Evolutionary conservation across 2,797 vertebrate genomes (phyloP).

Genomic region (Lindbergichthys nudifrons): DNA sequence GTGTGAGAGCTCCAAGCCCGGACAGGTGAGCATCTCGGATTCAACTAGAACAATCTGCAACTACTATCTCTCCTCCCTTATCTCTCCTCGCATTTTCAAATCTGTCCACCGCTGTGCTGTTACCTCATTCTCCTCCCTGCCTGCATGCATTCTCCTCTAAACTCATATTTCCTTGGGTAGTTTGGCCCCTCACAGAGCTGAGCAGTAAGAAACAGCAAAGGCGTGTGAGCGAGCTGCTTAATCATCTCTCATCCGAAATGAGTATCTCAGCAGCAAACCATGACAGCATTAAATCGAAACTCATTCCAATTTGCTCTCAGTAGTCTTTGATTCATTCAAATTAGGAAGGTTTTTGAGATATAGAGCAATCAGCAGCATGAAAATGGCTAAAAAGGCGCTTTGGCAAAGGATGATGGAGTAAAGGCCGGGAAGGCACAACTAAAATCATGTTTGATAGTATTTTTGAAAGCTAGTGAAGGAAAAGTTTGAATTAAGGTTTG

Average conservation of each 20-base stretch:
- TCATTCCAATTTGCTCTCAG: constrained; percentile 75
- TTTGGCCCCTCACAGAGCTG: constrained; percentile 43
- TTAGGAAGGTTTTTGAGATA: constrained; percentile 74
- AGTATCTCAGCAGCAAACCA: constrained; percentile 80
- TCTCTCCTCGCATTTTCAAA: constrained; percentile 7
- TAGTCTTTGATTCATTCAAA: constrained; percentile 76
- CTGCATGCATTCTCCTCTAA: constrained; percentile 37
- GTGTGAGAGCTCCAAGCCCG: constrained; percentile 93
- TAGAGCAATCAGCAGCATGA: constrained; percentile 70
- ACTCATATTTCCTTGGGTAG: constrained; percentile 64
- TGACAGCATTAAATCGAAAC: constrained; percentile 76
- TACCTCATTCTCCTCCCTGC: constrained; percentile 7
- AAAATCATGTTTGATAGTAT: constrained; percentile 68
- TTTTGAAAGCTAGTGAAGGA: constrained; percentile 28
- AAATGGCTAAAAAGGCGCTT: constrained; percentile 62
- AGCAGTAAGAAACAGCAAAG: constrained; percentile 51
- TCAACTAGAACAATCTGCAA: constrained; percentile 11
- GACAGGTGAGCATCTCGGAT: constrained; percentile 87
- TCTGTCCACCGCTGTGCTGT: constrained; percentile 21
- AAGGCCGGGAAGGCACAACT: constrained; percentile 49
- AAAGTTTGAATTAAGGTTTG: constrained; percentile 70
- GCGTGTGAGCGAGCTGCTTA: constrained; percentile 60
- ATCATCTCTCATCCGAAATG: constrained; percentile 77
- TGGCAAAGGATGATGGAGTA: constrained; percentile 51
- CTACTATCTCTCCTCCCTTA: not conserved